Base-by-base conservation (phyloP, 2,113 vertebrate genomes). In the Rhadina sibilatrix region DNA sequence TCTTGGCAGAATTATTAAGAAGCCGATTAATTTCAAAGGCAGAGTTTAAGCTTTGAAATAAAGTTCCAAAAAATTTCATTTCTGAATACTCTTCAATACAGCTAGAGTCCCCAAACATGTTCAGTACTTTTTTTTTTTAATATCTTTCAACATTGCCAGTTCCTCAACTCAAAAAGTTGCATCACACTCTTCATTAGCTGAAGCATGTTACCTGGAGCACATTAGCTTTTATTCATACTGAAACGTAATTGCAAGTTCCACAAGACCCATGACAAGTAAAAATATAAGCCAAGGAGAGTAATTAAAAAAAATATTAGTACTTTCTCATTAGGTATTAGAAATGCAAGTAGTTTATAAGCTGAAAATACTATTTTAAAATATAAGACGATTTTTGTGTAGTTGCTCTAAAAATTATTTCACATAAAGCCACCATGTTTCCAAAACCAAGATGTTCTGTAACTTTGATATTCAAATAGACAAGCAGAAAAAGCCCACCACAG, bases 51-150 rank as follows among this genome's bases (percentile, higher is more conserved):
- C 17, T 61, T 25, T 79, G 40, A 60, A 94, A 82, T 15, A 28
- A 56, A 52, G 22, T 27, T 52, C 1, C 0, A 68, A 38, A 74
- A 75, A n/a, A 22, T 1, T 74, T 66, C 18, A 76, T 30, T 79
- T 78, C 60, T 61, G 19, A 77, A 57, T 87, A 53, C 11, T 18
- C 14, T 47, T 1, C 0, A 79, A 90, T 38, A 64, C 19, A 63
- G 30, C 10, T 2, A 0, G 1, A 89, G 27, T 11, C 10, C 24
- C 44, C 38, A 37, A 8, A 54, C 3, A 31, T 1, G 4, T 44
- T n/a, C n/a, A 40, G 30, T 30, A 28, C 4, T 13, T 54, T 69
- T 63, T 15, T 28, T 27, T 12, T 11, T 10, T 30, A 30, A 4
- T 8, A 0, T 25, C n/a, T 77, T 72, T 69, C 20, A 80, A 65